Percentiles rank a stretch among this genome's conserved stretches.
Conservation (phyloP, 1,140 invertebrate genomes). For the Sarcophaga peregrina region DNA sequence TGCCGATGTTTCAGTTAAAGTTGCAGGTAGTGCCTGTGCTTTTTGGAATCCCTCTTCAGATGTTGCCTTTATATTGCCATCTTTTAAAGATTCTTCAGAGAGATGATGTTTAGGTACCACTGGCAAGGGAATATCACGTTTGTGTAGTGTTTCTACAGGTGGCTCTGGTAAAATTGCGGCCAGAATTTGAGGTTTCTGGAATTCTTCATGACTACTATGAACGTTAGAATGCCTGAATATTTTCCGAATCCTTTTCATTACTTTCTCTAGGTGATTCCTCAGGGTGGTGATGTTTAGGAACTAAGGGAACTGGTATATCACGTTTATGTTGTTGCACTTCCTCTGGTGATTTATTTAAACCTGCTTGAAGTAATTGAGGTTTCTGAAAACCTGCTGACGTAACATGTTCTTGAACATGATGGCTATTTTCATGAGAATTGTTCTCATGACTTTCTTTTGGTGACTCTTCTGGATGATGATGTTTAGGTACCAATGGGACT, state of each 20-base stretch:
- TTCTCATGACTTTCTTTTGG: constrained; percentile 27
- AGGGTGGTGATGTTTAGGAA: constrained; percentile 42
- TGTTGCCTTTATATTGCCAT: neutral
- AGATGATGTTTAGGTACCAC: constrained; percentile 40
- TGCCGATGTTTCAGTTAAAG: too few species aligned
- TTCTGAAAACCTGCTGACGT: too few species aligned
- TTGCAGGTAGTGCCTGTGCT: too few species aligned
- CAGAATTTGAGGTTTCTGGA: neutral
- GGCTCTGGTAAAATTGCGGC: neutral
- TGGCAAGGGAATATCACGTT: constrained; percentile 44
- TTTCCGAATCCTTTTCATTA: neutral
- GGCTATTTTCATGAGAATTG: constrained; percentile 8
- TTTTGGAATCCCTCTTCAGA: neutral
- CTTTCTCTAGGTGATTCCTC: constrained; percentile 40
- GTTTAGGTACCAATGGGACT: constrained; percentile 44
- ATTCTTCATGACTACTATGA: too few species aligned
- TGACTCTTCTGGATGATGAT: constrained; percentile 44
- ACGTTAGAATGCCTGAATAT: neutral
- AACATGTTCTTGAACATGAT: neutral
- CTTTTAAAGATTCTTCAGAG: constrained; percentile 35
- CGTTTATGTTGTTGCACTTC: constrained; percentile 1
- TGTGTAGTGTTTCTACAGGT: neutral
- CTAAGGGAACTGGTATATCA: constrained; percentile 46
- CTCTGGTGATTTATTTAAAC: neutral
- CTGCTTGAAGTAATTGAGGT: too few species aligned